phyloP scores from a whole-genome alignment of 2,888 invertebrate species.

The Brachyptera risi region DNA sequence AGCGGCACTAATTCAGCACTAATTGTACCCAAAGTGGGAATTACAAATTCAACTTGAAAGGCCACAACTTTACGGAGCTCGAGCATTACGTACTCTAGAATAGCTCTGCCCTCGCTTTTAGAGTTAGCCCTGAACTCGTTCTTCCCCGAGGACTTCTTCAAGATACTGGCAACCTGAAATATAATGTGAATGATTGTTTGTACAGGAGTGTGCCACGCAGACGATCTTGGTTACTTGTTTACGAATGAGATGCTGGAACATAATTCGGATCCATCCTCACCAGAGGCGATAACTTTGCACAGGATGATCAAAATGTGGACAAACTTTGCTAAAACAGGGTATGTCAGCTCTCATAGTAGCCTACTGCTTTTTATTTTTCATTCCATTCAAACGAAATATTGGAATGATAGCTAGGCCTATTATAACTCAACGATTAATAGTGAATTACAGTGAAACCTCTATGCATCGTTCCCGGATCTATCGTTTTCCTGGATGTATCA shows the following conservation, averaged over 20 bases:
- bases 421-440: neutral
- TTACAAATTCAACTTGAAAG: too few relatives aligned
- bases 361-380: neutral
- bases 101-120: too few relatives aligned
- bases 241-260: constrained; percentile 9
- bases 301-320: constrained; percentile 29
- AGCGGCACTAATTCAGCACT: too few relatives aligned
- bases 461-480: too few relatives aligned
- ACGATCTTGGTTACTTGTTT: constrained; percentile 32
- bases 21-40: too few relatives aligned
- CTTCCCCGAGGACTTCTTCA: neutral
- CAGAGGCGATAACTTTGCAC: constrained; percentile 16
- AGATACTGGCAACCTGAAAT: too few relatives aligned
- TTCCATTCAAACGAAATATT: neutral
- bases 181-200: neutral
- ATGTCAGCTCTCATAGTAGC: neutral
- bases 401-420: too few relatives aligned
- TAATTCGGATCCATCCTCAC: constrained; percentile 17
- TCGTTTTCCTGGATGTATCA: too few relatives aligned
- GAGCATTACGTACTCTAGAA: too few relatives aligned
- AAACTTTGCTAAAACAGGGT: constrained; percentile 32
- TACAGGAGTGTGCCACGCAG: constrained; percentile 30
- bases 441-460: too few relatives aligned
- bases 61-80: too few relatives aligned
- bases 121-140: neutral